phyloP scores from a whole-genome alignment of 2,888 invertebrate genomes.

The Teleogryllus oceanicus region DNA sequence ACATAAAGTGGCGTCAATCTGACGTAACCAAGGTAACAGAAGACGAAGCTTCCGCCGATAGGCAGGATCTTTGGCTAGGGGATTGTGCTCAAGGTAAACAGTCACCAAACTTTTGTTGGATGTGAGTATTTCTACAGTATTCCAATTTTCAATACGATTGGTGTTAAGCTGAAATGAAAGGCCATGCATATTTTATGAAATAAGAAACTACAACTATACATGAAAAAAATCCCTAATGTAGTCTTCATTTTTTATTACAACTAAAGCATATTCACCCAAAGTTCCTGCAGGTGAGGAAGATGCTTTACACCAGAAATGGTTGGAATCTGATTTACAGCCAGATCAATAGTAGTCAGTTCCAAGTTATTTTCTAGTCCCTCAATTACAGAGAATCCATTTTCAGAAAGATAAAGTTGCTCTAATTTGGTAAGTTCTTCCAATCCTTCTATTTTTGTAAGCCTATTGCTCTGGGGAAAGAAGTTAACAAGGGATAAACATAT shows the following conservation, averaged over 20 bases:
- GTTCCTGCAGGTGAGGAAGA: conserved; percentile 77
- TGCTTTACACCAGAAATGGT: conserved; percentile 73
- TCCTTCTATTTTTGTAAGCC: conserved; percentile 82
- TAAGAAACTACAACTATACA: background rate
- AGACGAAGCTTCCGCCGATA: conserved; percentile 90
- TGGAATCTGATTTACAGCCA: conserved; percentile 83
- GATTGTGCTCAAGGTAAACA: conserved; percentile 92
- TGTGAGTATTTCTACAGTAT: conserved; percentile 69
- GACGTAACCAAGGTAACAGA: conserved; percentile 76
- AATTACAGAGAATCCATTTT: conserved; percentile 81
- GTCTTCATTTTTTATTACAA: background rate
- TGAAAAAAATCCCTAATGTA: background rate
- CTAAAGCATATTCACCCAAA: conserved; percentile 72
- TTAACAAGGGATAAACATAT: no score
- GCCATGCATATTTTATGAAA: conserved; percentile 22
- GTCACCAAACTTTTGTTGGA: conserved; percentile 68
- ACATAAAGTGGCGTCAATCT: conserved; percentile 94
- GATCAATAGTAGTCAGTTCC: conserved; percentile 78
- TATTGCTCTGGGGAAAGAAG: conserved; percentile 63
- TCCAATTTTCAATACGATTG: conserved; percentile 83
- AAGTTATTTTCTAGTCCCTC: conserved; percentile 70
- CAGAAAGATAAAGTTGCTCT: conserved; percentile 87
- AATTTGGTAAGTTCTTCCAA: conserved; percentile 68
- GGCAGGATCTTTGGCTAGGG: conserved; percentile 75
- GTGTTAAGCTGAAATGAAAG: conserved; percentile 73